Evolutionary conservation across 2,797 vertebrate species (phyloP).

Genomic region (Liparis tanakae): DNA sequence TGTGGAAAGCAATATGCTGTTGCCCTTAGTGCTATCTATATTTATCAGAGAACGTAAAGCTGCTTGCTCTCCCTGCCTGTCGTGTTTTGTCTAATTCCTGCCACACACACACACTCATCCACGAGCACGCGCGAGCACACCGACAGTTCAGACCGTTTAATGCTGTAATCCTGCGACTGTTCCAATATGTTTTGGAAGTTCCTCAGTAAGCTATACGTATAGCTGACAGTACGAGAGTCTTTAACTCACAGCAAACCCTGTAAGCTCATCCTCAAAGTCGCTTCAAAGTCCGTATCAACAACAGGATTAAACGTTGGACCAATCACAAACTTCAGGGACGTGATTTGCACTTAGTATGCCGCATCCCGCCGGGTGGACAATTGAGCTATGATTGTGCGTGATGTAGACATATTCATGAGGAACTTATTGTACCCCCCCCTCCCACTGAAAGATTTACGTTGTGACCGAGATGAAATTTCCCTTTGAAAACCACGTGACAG

Average conservation of each 20-base stretch:
- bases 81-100: slow-evolving; percentile 53
- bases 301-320: slow-evolving; percentile 74
- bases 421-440: slow-evolving; percentile 54
- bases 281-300: slow-evolving; percentile 75
- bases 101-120: slow-evolving; percentile 8
- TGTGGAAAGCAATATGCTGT: slow-evolving; percentile 72
- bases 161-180: slow-evolving; percentile 77
- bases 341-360: slow-evolving; percentile 53
- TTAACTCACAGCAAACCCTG: slow-evolving; percentile 75
- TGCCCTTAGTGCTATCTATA: slow-evolving; percentile 66
- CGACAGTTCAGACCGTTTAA: slow-evolving; percentile 63
- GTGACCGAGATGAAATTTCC: slow-evolving; percentile 65
- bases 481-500: slow-evolving; percentile 68
- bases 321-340: slow-evolving; percentile 60
- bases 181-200: slow-evolving; percentile 74
- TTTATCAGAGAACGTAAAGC: slow-evolving; percentile 65
- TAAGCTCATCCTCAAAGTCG: slow-evolving; percentile 80
- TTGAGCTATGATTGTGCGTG: slow-evolving; percentile 52
- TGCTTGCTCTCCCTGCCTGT: slow-evolving; percentile 54
- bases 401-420: slow-evolving; percentile 55
- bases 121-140: slow-evolving; percentile 24
- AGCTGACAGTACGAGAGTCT: slow-evolving; percentile 75
- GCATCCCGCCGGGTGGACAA: slow-evolving; percentile 39
- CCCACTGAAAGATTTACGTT: slow-evolving; percentile 72
- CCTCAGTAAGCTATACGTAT: slow-evolving; percentile 75